Conservation (phyloP, 2,888 invertebrate species). For the Lathronympha strigana region DNA sequence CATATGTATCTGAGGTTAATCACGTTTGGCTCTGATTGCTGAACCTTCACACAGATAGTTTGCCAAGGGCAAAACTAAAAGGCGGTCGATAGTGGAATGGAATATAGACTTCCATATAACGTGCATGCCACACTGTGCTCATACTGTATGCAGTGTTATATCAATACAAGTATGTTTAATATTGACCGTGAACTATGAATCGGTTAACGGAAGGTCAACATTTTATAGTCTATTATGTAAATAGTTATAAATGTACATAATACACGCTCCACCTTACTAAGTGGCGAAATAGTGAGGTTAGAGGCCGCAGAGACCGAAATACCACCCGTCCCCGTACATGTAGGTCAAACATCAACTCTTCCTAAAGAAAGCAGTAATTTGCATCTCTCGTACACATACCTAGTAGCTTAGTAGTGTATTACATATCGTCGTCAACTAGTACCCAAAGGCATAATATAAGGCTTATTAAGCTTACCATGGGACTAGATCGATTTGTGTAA, state of each 20-base stretch:
- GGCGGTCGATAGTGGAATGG: slow-evolving; percentile 33
- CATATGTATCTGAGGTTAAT: background rate
- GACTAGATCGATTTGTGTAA: no score
- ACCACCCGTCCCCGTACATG: no score
- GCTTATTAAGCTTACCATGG: no score
- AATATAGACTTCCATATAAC: slow-evolving; percentile 22
- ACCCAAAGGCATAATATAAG: no score
- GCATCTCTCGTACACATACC: no score
- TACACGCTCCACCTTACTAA: background rate
- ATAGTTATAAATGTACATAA: no score
- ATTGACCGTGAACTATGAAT: slow-evolving; percentile 13
- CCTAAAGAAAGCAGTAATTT: no score
- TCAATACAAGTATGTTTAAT: background rate
- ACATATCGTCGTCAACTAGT: no score
- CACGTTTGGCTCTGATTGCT: slow-evolving; percentile 22
- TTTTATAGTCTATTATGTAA: background rate
- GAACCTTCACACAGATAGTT: slow-evolving; percentile 35
- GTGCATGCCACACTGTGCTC: slow-evolving; percentile 22
- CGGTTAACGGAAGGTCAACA: background rate
- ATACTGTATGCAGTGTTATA: slow-evolving; percentile 14
- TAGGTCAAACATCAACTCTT: no score
- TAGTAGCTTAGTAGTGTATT: no score
- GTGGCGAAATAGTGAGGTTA: background rate
- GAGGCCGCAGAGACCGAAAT: no score
- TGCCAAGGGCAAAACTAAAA: slow-evolving; percentile 31